Evolutionary conservation across 1,140 invertebrate species (phyloP), one percentile per base, ranked within the genome.

Genomic region (Drosophila mayri): DNA sequence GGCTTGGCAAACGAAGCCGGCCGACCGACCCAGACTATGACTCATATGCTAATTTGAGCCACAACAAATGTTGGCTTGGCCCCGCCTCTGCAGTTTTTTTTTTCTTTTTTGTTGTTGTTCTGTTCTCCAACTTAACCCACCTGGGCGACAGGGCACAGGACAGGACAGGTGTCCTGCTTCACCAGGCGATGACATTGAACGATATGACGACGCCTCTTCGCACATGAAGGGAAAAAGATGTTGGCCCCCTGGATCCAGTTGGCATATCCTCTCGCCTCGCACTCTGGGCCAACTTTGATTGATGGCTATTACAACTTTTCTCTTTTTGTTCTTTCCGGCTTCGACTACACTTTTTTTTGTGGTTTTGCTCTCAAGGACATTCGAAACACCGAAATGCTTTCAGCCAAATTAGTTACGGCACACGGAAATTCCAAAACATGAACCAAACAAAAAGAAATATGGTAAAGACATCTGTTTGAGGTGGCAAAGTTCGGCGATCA

Each of bases 21-120:
- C 47, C 25, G n/a, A 20, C 25, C 25, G 30, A 20, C 38, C 49
- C 49, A 55, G 47, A 38, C 49, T 18, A 86, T 90, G 85, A 90
- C 64, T 90, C 84, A 84, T 84, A 88, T 90, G 84, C 84, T 88
- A 87, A 88, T 87, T 83, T 80, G 41, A 52, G 67, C 72, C 80
- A 78, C 67, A 64, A 73, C 66, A 84, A 80, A 59, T 66, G 73
- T 59, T 72, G 58, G 63, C 20, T 55, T 55, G 52, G 35, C 59
- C 28, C 35, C 67, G 58, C 44, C 25, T 40, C 14, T 22, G 20
- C 52, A 18, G n/a, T 49, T 49, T 28, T 16, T 47, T 7, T 16
- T 5, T 28, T n/a, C n/a, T 28, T 16, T 47, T 22, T 22, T 6
- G 9, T 4, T 28, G 16, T 40, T 40, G 12, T 40, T 12, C 22